These are phyloP conservation scores for Arbacia lixula DNA, from an alignment of 53 echinoderm and acorn worm species.

Conservation along the genomic window DNA sequence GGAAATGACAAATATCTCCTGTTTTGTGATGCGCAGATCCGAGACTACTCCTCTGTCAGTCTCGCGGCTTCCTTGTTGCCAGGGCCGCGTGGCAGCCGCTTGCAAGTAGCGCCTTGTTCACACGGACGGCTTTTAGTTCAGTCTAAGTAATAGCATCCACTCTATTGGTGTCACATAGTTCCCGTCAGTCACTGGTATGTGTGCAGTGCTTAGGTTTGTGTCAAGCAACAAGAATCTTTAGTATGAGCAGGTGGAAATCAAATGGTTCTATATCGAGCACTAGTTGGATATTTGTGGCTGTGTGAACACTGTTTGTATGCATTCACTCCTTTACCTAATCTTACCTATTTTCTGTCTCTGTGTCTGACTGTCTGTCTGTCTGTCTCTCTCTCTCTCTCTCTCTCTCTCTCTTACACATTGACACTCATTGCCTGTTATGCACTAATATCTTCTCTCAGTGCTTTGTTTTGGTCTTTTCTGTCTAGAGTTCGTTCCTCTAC, in stretches of 20 bases:
- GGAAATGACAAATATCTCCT: slow-evolving; percentile 62
- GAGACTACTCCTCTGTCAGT: slow-evolving; percentile 49
- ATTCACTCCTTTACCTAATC: background rate
- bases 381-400: background rate
- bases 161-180: too few relatives aligned
- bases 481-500: too few relatives aligned
- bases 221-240: too few relatives aligned
- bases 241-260: too few relatives aligned
- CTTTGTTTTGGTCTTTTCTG: too few relatives aligned
- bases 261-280: too few relatives aligned
- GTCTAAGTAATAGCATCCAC: too few relatives aligned
- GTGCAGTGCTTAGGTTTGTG: too few relatives aligned
- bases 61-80: background rate
- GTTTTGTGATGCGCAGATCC: slow-evolving; percentile 57
- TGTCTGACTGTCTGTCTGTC: background rate
- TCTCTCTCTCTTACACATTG: background rate
- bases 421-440: background rate
- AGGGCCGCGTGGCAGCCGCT: background rate
- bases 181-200: too few relatives aligned
- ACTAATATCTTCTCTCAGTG: too few relatives aligned
- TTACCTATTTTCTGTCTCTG: background rate
- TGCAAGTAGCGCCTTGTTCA: slow-evolving; percentile 17
- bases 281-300: too few relatives aligned
- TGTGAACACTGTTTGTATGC: background rate
- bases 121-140: too few relatives aligned